Evolutionary conservation across 2,888 invertebrate genomes (phyloP), one percentile per base, ranked within the genome.

Genomic region (Sturmia bella): DNA sequence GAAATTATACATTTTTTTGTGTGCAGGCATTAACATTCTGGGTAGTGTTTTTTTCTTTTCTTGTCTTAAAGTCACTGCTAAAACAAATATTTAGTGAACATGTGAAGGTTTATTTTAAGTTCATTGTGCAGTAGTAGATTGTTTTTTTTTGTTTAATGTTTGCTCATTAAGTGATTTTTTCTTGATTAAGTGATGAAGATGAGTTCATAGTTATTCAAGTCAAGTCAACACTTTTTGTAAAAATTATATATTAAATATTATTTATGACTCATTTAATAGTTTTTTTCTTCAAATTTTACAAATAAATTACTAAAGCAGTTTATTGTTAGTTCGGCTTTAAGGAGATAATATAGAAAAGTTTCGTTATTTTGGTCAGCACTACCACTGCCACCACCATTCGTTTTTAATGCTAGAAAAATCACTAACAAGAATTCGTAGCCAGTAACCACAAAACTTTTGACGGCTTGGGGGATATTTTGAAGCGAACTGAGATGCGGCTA

Each of bases 101-200:
- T 45, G 69, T 57, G 41, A 61, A 72, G 61, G 61, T 61, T 72
- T 41, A 52, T 19, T 52, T 27, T 41, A 41, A 41, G 61, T 61
- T 61, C 41, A 61, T 52, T 61, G 41, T 72, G 32, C 27, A 24
- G 17, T 41, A 50, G 3, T 15, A 7, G 19, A 6, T 24, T 11
- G 37, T 15, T 69, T 11, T 66, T n/a, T 24, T 48, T 48, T 39
- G 0, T 21, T 15, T 15, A 37, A 45, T 39, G 2, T 66, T 64
- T 37, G 32, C 63, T 50, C 32, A 37, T 48, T n/a, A 48, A 17
- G 32, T 37, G 6, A 6, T 39, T 15, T 66, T 41, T 9, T 9
- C 6, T 32, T 48, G 32, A 5, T 50, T 32, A 27, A 11, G 12
- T 48, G 24, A 72, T 72, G 61, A 72, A 27, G 24, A 72, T 72